Conservation (phyloP, 2,888 invertebrate species). For the Pyrochroa serraticornis region DNA sequence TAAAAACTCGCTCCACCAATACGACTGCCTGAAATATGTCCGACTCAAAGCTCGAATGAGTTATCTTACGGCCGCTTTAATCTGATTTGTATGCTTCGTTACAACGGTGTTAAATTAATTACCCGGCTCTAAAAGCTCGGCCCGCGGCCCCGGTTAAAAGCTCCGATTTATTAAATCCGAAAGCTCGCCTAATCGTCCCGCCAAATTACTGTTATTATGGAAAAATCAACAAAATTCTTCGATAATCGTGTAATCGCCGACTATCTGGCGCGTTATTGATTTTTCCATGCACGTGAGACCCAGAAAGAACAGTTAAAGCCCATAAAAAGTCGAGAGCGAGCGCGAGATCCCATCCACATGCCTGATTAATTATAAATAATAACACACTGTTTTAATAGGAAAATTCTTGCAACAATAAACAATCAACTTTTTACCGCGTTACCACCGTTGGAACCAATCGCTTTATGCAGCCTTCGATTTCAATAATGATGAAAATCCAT, state of each 20-base stretch:
- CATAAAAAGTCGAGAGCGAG: slow-evolving; percentile 24
- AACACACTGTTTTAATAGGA: slow-evolving; percentile 27
- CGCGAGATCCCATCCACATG: too few species aligned
- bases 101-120: slow-evolving; percentile 42
- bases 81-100: slow-evolving; percentile 39
- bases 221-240: too few species aligned
- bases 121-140: slow-evolving; percentile 27
- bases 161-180: too few species aligned
- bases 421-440: slow-evolving; percentile 17
- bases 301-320: slow-evolving; percentile 34
- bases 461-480: slow-evolving; percentile 12
- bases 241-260: too few species aligned
- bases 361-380: slow-evolving; percentile 29
- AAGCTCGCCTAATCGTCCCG: too few species aligned
- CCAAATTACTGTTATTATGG: too few species aligned
- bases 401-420: slow-evolving; percentile 25
- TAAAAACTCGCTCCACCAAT: slow-evolving; percentile 44
- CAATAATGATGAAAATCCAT: background rate
- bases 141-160: background rate
- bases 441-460: slow-evolving; percentile 6
- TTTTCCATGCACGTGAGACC: slow-evolving; percentile 39
- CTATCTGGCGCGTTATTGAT: slow-evolving; percentile 38
- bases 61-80: slow-evolving; percentile 30
- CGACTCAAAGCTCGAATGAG: slow-evolving; percentile 21
- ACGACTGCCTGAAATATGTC: slow-evolving; percentile 42